Evolutionary conservation across 2,797 vertebrate genomes (phyloP).

Genomic region (Sitta carolinensis): DNA sequence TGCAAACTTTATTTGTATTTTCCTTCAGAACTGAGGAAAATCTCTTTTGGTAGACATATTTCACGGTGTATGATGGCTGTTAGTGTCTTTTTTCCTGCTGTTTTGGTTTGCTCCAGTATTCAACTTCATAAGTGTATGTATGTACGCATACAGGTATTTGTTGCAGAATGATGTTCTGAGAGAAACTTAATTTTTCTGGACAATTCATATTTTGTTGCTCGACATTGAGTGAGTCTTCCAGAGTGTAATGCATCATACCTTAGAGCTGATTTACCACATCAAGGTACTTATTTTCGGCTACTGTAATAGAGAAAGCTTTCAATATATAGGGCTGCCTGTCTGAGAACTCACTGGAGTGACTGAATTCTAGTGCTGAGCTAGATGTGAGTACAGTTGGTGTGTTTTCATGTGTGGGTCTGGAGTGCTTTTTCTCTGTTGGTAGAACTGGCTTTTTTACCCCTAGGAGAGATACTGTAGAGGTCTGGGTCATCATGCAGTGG

Average conservation of each 20-base stretch:
- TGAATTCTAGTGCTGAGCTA: neutral
- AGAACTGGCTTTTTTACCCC: fast-evolving
- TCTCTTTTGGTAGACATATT: neutral
- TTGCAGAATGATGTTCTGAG: neutral
- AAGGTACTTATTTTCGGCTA: neutral
- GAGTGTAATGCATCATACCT: neutral
- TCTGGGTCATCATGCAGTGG: neutral
- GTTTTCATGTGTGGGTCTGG: neutral
- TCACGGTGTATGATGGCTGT: neutral
- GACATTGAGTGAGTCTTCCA: neutral
- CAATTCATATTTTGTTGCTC: neutral
- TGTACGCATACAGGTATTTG: neutral
- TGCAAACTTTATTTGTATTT: neutral
- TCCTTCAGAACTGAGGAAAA: neutral
- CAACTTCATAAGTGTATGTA: neutral
- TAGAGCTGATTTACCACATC: neutral
- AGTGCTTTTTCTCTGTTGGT: neutral
- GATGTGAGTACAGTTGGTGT: neutral
- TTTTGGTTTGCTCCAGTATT: neutral
- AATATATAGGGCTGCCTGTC: neutral
- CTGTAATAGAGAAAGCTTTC: neutral
- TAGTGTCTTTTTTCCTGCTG: neutral
- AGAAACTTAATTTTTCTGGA: neutral
- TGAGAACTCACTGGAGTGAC: neutral
- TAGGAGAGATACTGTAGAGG: neutral